Conservation (phyloP, 2,888 invertebrate genomes). For the Agrotis segetum region DNA sequence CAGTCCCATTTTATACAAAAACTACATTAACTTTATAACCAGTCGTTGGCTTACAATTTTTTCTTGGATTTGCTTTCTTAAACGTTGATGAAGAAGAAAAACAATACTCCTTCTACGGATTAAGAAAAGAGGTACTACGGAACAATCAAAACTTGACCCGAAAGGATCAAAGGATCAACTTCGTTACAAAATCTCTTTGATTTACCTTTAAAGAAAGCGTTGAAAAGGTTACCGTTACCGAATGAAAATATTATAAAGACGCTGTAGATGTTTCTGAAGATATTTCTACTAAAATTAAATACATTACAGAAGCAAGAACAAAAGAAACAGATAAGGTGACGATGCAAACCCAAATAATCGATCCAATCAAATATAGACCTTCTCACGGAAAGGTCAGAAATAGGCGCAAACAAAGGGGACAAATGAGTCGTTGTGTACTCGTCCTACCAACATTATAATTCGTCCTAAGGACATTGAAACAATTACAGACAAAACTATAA, state of each 20-base stretch:
- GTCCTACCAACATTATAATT: background rate
- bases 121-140: background rate
- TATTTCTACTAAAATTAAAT: constrained; percentile 11
- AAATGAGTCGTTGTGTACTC: background rate
- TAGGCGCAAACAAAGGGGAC: background rate
- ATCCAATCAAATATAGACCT: background rate
- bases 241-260: constrained; percentile 5
- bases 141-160: background rate
- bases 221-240: background rate
- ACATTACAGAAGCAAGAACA: background rate
- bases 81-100: background rate
- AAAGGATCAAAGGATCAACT: constrained; percentile 2
- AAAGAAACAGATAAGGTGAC: background rate
- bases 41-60: too few species aligned
- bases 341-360: background rate
- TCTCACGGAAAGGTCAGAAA: background rate
- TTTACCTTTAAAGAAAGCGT: background rate
- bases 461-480: background rate
- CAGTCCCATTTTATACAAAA: background rate
- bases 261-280: background rate
- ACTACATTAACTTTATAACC: too few species aligned
- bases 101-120: background rate
- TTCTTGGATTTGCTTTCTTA: background rate
- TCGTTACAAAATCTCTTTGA: background rate
- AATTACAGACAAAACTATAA: background rate